A percentile compares a stretch with the other conserved stretches of the same genome.
These are phyloP conservation scores for Peromyscus maniculatus DNA, from an alignment of 2,113 vertebrate genomes.

Conservation along the genomic window DNA sequence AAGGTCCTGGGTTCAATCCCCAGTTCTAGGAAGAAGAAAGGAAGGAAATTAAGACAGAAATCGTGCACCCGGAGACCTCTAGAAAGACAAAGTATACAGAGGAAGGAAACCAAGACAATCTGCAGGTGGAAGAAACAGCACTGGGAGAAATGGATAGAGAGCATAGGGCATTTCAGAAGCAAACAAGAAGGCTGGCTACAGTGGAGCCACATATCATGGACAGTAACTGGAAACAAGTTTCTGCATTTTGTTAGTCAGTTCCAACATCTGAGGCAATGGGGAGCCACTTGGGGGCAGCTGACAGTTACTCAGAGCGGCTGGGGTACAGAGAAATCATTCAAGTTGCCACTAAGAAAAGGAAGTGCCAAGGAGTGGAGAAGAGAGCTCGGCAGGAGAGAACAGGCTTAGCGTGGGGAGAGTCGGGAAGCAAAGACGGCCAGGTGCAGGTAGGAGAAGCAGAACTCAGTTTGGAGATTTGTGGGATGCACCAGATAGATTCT, in stretches of 20 bases:
- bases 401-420: neutral
- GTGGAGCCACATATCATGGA: neutral
- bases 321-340: neutral
- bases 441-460: neutral
- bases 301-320: neutral
- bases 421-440: neutral
- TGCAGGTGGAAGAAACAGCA: neutral
- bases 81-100: neutral
- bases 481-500: neutral
- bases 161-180: neutral
- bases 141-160: neutral
- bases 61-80: neutral
- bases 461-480: neutral
- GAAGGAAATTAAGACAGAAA: neutral
- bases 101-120: neutral
- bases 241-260: neutral
- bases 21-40: neutral
- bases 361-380: neutral
- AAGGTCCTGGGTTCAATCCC: neutral
- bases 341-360: neutral
- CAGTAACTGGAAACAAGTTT: neutral
- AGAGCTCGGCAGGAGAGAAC: neutral
- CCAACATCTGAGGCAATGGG: neutral
- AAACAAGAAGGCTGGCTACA: neutral
- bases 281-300: neutral